Evolutionary conservation across 2,888 invertebrate species (phyloP), one percentile per base, ranked within the genome.

Genomic region (Tenthredo amoena): DNA sequence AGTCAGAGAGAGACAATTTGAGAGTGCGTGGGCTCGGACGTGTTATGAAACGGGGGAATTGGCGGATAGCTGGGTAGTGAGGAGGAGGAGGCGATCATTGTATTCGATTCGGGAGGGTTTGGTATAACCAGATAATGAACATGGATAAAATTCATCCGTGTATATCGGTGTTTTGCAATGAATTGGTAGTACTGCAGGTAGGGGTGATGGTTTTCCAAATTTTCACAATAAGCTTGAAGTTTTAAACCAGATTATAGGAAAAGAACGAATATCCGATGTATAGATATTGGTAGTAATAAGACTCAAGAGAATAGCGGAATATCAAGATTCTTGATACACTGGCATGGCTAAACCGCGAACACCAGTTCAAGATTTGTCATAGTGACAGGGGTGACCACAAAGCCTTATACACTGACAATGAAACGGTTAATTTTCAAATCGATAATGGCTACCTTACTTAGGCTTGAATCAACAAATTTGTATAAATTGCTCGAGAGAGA

Each of bases 1-100:
- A 77, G 77, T 77, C 77, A 77, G 77, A 77, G 77, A 77, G 77
- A 77, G 77, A 50, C 55, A 77, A 55, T 18, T 77, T 21, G 77
- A 50, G 77, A 77, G 77, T 77, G 34, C 55, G 77, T 55, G 50
- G 26, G 31, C 31, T 31, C 12, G 77, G 47, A 26, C 31, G 18
- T 68, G 15, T 3, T 68, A 15, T 34, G 34, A 68, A 68, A 34
- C 34, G 50, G 34, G 50, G 55, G 21, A 43, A 43, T 81, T 40
- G 81, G 62, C 47, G 34, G 50, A 77, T 77, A 74, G 79, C 55
- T 55, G 79, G 79, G 79, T 15, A 79, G 79, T 79, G 79, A 58
- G 58, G 37, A 79, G 58, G 37, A 79, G 58, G 79, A 79, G 58
- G 58, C 31, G 79, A 55, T 47, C 4, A 40, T n/a, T 26, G 18